Evolutionary conservation across 2,113 vertebrate genomes (phyloP), one percentile per base, ranked within the genome.

Genomic region (Ellobius talpinus): DNA sequence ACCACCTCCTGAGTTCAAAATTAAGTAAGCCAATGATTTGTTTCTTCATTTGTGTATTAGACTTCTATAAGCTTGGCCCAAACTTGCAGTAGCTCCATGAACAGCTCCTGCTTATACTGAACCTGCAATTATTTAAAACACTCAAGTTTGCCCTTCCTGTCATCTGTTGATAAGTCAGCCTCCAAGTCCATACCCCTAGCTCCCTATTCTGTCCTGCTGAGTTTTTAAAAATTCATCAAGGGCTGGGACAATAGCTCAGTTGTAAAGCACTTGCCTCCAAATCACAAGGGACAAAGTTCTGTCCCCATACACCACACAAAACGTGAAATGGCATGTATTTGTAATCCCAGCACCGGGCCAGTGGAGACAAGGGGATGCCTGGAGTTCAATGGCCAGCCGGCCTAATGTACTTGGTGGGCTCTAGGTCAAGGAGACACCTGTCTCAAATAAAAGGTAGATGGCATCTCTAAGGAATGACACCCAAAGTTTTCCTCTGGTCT

Each of bases 1-100:
- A 95, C 84, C 50, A 85, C 78, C 50, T 87, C 33, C 78, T 91
- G 63, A 82, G 31, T 93, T 89, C 74, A 74, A 10, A 19, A n/a
- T 13, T 26, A 94, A 89, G 55, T 16, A 29, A 61, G 13, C 68
- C 33, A 92, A 68, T n/a, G 42, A 72, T 45, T 78, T 78, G 85
- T n/a, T 87, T 94, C 6, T 63, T 36, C 36, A 36, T 78, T 77
- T 94, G 21, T 65, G 16, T 10, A 79, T 39, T 89, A 76, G 4
- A 33, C 24, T 55, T 91, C 63, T 88, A 13, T 4, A 13, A 12
- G 33, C 10, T 5, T 2, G 86, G 52, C 12, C 47, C 63, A 24
- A 36, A 68, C 81, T 14, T 90, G 12, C 50, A 66, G 36, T 8
- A 89, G 90, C 23, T 93, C 12, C 14, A 26, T 11, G 77, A 65